These are phyloP conservation scores for Cryptotermes secundus DNA, from an alignment of 1,140 invertebrate species.

Conservation along the genomic window DNA sequence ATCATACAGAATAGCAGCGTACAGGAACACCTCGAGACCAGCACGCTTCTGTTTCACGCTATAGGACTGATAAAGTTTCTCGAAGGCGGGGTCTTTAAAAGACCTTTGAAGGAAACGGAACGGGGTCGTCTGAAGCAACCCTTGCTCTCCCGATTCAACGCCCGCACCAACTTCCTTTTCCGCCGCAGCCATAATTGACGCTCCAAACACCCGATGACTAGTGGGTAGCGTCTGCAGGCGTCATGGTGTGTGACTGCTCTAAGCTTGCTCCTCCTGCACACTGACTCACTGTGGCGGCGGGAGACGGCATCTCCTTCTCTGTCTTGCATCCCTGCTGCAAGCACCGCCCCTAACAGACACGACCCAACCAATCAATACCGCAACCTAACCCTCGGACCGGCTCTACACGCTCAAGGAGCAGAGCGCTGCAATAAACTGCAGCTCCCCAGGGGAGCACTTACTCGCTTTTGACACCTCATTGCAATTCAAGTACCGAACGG, in stretches of 20 bases:
- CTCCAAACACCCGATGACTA: not conserved
- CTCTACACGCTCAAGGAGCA: not conserved
- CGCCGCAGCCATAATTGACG: conserved; percentile 18
- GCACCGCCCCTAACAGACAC: not conserved
- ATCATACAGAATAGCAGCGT: conserved; percentile 67
- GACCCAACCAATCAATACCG: conserved; percentile 23
- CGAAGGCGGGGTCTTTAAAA: conserved; percentile 59
- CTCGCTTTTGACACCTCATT: not conserved
- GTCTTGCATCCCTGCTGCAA: not conserved
- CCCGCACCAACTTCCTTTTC: no score
- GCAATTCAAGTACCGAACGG: no score
- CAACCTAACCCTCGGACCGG: conserved; percentile 16
- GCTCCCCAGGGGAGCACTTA: not conserved
- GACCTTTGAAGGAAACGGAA: conserved; percentile 35
- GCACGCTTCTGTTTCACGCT: conserved; percentile 71
- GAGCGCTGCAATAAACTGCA: not conserved
- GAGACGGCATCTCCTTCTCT: not conserved
- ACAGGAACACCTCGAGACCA: conserved; percentile 73
- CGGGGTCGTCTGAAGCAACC: not conserved
- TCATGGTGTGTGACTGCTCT: conserved; percentile 21
- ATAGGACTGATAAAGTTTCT: conserved; percentile 74
- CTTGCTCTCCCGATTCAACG: not conserved
- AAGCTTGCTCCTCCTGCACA: conserved; percentile 12
- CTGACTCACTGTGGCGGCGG: not conserved
- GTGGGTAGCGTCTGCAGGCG: not conserved